Conservation (phyloP, 2,888 invertebrate species). For the Ashinkailepas kermadecensis region DNA sequence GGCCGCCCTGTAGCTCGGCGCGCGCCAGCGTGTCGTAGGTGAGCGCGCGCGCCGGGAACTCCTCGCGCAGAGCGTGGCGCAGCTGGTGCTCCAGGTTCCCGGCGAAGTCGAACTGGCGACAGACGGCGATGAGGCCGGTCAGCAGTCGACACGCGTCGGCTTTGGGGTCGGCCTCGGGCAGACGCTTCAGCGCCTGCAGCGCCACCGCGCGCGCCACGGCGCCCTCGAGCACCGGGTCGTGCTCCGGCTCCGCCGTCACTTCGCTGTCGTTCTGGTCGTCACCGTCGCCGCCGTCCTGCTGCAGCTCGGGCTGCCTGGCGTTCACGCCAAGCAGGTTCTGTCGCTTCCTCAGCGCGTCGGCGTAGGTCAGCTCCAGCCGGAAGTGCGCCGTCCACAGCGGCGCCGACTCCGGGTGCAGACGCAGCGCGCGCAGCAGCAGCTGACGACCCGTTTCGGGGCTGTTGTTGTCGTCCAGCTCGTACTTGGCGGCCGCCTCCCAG, state of each 20-base stretch:
- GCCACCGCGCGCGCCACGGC: background rate
- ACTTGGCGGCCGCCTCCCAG: conserved; percentile 72
- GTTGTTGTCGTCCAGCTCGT: conserved; percentile 62
- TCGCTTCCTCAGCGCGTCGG: background rate
- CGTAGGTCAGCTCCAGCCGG: conserved; percentile 25
- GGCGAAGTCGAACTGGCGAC: background rate
- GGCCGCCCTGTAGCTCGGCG: background rate
- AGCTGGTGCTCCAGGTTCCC: background rate
- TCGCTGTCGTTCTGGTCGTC: background rate
- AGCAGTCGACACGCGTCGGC: background rate
- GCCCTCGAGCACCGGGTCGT: background rate
- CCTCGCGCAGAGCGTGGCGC: background rate
- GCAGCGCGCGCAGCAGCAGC: conserved; percentile 65
- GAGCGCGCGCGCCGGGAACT: background rate
- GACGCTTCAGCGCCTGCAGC: background rate
- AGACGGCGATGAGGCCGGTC: background rate
- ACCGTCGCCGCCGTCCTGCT: background rate
- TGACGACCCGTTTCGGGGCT: conserved; percentile 61
- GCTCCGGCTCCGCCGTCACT: background rate
- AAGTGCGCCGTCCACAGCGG: conserved; percentile 56
- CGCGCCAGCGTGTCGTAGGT: conserved; percentile 20
- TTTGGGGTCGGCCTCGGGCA: background rate
- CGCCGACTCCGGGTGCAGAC: conserved; percentile 61
- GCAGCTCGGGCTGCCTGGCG: too few species aligned
- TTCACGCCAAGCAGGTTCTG: conserved; percentile 3